Percentiles rank a stretch among this genome's conserved stretches.
Conservation (phyloP, 2,888 invertebrate genomes). For the Deilephila elpenor region DNA sequence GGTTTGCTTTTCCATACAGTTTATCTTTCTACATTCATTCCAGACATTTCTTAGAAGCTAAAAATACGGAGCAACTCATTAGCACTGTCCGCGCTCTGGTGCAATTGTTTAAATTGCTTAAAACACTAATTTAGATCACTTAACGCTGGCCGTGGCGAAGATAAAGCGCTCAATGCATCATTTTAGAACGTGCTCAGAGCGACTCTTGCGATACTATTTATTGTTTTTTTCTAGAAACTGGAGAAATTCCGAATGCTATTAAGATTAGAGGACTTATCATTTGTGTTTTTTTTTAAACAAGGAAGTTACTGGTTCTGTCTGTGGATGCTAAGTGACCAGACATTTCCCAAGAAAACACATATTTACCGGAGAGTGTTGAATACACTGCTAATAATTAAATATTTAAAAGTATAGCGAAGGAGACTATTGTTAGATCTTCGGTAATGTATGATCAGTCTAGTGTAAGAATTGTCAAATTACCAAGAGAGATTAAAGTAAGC, state of each 20-base stretch:
- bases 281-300: not conserved
- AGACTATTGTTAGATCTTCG: no score
- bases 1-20: no score
- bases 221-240: not conserved
- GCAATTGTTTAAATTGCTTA: conserved; percentile 57
- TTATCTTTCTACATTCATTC: not conserved
- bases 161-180: conserved; percentile 39
- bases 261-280: not conserved
- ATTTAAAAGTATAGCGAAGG: no score
- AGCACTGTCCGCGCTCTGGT: conserved; percentile 46
- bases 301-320: no score
- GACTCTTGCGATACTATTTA: conserved; percentile 20
- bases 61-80: conserved; percentile 49
- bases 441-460: no score
- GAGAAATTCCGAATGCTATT: not conserved
- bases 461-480: no score
- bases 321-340: no score
- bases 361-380: no score
- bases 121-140: conserved; percentile 61
- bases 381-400: no score
- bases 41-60: conserved; percentile 28
- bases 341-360: no score
- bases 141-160: conserved; percentile 48
- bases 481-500: no score
- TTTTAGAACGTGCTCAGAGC: conserved; percentile 32